A percentile compares a stretch with the other conserved stretches of the same genome.
Evolutionary conservation across 1,140 invertebrate genomes (phyloP).

Genomic region (Aphelenchoides avenae): DNA sequence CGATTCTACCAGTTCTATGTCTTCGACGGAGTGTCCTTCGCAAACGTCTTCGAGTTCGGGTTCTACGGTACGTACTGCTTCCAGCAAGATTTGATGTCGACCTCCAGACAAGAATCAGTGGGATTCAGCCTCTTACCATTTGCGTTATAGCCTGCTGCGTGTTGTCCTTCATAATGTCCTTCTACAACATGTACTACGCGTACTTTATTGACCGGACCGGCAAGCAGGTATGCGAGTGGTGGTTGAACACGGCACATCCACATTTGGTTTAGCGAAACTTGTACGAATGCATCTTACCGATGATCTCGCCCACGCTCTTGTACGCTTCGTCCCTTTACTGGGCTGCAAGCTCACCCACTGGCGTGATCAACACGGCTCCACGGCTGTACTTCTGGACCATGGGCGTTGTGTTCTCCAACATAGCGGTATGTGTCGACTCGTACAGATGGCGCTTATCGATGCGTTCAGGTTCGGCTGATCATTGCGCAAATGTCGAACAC

Average conservation of each 20-base stretch:
- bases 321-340: constrained; percentile 60
- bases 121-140: neutral
- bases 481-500: constrained; percentile 64
- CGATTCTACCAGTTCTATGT: constrained; percentile 49
- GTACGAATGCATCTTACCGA: constrained; percentile 61
- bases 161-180: constrained; percentile 47
- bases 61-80: constrained; percentile 53
- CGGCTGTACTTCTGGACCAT: constrained; percentile 61
- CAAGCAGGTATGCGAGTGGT: constrained; percentile 43
- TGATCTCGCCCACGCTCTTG: constrained; percentile 60
- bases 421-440: constrained; percentile 61
- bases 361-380: constrained; percentile 61
- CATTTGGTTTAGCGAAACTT: constrained; percentile 32
- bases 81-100: constrained; percentile 3
- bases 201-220: constrained; percentile 54
- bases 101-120: too few relatives aligned
- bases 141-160: constrained; percentile 45
- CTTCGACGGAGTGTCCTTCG: constrained; percentile 41
- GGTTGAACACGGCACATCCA: neutral
- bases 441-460: too few relatives aligned
- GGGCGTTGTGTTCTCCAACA: constrained; percentile 64
- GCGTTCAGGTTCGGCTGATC: constrained; percentile 62
- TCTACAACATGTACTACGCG: constrained; percentile 53
- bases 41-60: constrained; percentile 38
- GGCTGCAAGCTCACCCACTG: constrained; percentile 59